Evolutionary conservation across 2,113 vertebrate species (phyloP).

Genomic region (Eudyptes chrysolophus): DNA sequence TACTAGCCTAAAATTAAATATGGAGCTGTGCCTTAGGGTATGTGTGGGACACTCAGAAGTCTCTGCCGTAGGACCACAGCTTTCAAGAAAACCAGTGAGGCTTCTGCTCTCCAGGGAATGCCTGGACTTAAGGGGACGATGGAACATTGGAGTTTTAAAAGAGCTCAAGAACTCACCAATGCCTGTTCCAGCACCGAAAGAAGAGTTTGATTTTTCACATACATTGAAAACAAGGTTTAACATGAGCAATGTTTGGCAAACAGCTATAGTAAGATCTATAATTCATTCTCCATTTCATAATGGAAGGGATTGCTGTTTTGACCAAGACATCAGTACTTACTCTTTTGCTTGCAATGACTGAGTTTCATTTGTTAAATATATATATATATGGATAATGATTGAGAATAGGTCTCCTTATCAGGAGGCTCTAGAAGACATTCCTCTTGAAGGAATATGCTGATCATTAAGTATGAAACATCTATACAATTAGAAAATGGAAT

Average conservation of each 20-base stretch:
- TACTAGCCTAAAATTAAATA: not conserved
- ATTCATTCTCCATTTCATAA: not conserved
- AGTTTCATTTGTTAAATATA: not conserved
- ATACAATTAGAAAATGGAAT: not conserved
- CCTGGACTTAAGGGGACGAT: not conserved
- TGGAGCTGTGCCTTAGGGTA: not conserved
- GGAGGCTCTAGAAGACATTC: not conserved
- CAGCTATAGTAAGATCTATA: not conserved
- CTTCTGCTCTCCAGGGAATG: not conserved
- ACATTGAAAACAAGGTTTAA: not conserved
- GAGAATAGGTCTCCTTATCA: not conserved
- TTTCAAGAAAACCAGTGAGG: not conserved
- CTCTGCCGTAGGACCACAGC: not conserved
- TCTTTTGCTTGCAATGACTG: not conserved
- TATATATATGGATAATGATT: not conserved
- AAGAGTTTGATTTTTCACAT: not conserved
- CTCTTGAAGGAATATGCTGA: not conserved
- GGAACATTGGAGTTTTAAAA: not conserved
- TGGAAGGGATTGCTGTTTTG: not conserved
- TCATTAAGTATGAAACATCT: not conserved
- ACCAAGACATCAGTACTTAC: not conserved
- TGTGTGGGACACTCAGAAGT: not conserved
- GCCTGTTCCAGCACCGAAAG: not conserved
- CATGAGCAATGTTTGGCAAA: not conserved
- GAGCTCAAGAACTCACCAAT: not conserved